phyloP scores from a whole-genome alignment of 2,888 invertebrate genomes.

The Synergus gifuensis region DNA sequence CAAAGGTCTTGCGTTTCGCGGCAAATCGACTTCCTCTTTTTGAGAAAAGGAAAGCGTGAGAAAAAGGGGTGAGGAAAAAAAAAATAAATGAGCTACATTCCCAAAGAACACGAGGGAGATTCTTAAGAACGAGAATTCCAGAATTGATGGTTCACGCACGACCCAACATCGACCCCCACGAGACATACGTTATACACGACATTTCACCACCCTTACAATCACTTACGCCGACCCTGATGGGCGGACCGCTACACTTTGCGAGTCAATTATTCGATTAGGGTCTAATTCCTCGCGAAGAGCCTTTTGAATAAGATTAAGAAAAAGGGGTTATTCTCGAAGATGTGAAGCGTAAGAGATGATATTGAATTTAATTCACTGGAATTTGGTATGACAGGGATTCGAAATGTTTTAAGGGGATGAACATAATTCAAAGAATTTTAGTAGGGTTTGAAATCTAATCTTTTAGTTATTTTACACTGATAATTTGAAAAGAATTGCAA shows the following conservation, averaged over 20 bases:
- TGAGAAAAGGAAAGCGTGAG: slow-evolving; percentile 26
- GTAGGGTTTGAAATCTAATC: no score
- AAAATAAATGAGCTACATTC: slow-evolving; percentile 44
- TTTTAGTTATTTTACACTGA: no score
- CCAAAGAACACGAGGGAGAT: slow-evolving; percentile 46
- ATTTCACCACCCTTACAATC: slow-evolving; percentile 53
- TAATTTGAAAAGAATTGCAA: no score
- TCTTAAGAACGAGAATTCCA: slow-evolving; percentile 61
- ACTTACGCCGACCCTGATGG: slow-evolving; percentile 33
- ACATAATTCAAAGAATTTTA: no score
- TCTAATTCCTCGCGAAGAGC: slow-evolving; percentile 32
- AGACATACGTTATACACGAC: slow-evolving; percentile 52
- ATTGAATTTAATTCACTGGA: not conserved
- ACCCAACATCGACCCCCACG: slow-evolving; percentile 59
- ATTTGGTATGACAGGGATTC: no score
- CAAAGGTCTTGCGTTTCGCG: slow-evolving; percentile 41
- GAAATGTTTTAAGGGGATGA: no score
- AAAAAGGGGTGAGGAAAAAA: slow-evolving; percentile 23
- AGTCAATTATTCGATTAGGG: slow-evolving; percentile 40
- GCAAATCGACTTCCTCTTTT: slow-evolving; percentile 28
- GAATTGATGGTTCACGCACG: slow-evolving; percentile 66
- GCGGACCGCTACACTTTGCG: slow-evolving; percentile 39
- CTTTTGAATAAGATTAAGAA: slow-evolving; percentile 26
- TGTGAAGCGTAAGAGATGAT: not conserved
- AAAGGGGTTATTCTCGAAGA: not conserved